Evolutionary conservation across 92 coral and sea anemone species (phyloP).

Genomic region (Anthopleura xanthogrammica): DNA sequence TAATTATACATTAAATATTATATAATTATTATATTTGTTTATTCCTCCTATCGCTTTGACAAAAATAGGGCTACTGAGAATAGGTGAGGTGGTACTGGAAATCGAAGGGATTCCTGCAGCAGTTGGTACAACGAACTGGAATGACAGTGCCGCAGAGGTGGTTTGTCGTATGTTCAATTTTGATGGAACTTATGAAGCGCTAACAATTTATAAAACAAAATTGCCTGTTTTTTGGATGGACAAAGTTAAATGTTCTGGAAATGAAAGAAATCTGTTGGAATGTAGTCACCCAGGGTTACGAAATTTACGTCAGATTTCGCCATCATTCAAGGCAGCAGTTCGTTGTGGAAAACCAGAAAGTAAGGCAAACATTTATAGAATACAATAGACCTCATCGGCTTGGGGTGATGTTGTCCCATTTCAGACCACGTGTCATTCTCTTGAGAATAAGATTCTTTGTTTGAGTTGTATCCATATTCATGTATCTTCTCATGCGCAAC

Average conservation of each 20-base stretch:
- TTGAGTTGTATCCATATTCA: too few relatives aligned
- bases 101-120: neutral
- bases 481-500: too few relatives aligned
- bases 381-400: too few relatives aligned
- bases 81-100: neutral
- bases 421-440: too few relatives aligned
- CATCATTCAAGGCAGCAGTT: neutral
- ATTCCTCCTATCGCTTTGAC: neutral
- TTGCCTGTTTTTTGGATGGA: neutral
- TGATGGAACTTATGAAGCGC: neutral
- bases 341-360: neutral
- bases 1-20: too few relatives aligned
- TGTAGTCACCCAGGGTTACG: neutral
- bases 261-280: neutral
- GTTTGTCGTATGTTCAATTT: neutral
- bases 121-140: neutral
- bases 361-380: neutral
- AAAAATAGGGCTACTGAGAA: neutral
- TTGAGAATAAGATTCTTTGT: too few relatives aligned
- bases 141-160: neutral
- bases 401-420: too few relatives aligned
- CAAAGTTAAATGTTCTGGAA: neutral
- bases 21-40: neutral
- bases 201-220: neutral
- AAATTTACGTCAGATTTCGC: neutral